Conservation (phyloP, 1,140 invertebrate species). For the Anthonomus grandis region DNA sequence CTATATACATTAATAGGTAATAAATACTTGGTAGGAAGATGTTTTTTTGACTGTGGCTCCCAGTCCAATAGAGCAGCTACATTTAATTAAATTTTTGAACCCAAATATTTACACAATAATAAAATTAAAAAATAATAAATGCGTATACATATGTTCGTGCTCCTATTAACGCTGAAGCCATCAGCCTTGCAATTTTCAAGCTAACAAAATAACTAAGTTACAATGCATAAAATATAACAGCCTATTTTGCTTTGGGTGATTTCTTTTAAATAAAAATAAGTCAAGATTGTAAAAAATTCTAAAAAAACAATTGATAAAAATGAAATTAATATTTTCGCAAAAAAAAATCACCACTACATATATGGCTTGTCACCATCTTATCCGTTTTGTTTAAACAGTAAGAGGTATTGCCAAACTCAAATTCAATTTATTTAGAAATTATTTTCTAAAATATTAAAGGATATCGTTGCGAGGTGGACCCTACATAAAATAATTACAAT, state of each 20-base stretch:
- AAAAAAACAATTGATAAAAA: no score
- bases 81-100: not conserved
- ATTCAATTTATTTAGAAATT: no score
- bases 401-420: constrained; percentile 35
- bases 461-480: constrained; percentile 41
- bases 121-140: constrained; percentile 2
- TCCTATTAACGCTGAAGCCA: not conserved
- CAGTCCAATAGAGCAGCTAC: not conserved
- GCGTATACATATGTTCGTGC: not conserved
- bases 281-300: no score
- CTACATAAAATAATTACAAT: constrained; percentile 30
- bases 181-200: constrained; percentile 2
- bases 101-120: constrained; percentile 17
- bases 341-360: not conserved
- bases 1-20: constrained; percentile 31
- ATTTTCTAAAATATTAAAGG: constrained; percentile 14
- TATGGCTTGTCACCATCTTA: constrained; percentile 36
- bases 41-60: constrained; percentile 26
- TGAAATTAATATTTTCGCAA: no score
- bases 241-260: constrained; percentile 32
- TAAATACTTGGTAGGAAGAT: constrained; percentile 50
- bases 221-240: constrained; percentile 45
- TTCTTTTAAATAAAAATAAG: not conserved
- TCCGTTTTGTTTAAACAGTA: constrained; percentile 45
- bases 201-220: constrained; percentile 21